These are phyloP conservation scores for Synanthedon myopaeformis DNA, from an alignment of 2,888 invertebrate species.

Conservation along the genomic window DNA sequence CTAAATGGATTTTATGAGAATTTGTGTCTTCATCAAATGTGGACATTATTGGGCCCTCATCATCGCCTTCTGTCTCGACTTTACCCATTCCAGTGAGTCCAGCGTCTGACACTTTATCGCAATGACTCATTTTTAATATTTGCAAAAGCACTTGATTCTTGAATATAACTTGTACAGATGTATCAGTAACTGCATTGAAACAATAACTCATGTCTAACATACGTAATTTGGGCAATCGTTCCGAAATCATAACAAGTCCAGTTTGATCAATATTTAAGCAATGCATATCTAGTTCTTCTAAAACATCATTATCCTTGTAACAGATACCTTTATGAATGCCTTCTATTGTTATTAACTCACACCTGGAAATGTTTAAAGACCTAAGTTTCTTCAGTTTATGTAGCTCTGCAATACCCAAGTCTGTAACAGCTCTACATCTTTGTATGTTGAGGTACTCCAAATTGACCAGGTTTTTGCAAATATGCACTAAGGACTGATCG, in stretches of 20 bases:
- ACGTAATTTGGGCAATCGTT: slow-evolving; percentile 67
- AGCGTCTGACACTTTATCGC: slow-evolving; percentile 76
- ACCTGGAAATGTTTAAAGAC: slow-evolving; percentile 75
- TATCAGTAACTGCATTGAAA: slow-evolving; percentile 78
- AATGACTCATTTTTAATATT: slow-evolving; percentile 74
- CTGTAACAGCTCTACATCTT: slow-evolving; percentile 75
- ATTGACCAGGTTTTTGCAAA: slow-evolving; percentile 69
- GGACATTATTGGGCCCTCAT: slow-evolving; percentile 42
- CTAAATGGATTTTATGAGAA: slow-evolving; percentile 65
- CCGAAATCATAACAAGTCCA: slow-evolving; percentile 71
- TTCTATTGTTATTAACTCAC: slow-evolving; percentile 72
- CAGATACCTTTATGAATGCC: slow-evolving; percentile 74
- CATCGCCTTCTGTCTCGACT: slow-evolving; percentile 34
- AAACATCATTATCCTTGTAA: slow-evolving; percentile 43
- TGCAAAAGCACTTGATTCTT: slow-evolving; percentile 71
- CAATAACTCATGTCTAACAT: slow-evolving; percentile 76
- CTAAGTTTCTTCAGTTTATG: slow-evolving; percentile 66
- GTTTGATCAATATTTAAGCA: slow-evolving; percentile 73
- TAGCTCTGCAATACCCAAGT: slow-evolving; percentile 69
- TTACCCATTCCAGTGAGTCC: slow-evolving; percentile 77
- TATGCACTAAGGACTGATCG: slow-evolving; percentile 71
- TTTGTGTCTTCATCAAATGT: slow-evolving; percentile 27
- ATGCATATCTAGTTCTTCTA: slow-evolving; percentile 69
- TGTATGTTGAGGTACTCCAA: slow-evolving; percentile 73
- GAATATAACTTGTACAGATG: slow-evolving; percentile 75